Evolutionary conservation across 1,140 invertebrate species (phyloP), one percentile per base, ranked within the genome.

Genomic region (Drosophila hydei): DNA sequence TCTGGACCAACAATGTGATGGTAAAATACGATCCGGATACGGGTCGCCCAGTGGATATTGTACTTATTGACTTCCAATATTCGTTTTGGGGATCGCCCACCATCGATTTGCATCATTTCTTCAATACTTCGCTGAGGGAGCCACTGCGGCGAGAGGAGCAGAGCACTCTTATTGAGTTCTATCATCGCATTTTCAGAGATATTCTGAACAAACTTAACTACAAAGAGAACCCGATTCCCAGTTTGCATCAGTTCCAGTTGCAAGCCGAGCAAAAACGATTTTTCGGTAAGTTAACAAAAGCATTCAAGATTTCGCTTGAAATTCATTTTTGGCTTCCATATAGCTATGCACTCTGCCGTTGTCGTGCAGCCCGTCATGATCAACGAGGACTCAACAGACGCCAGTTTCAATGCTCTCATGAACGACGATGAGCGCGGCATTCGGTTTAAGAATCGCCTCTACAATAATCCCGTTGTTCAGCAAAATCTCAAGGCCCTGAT

Each of bases 1-100:
- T 92, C 3, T 95, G 94, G 94, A 91, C 93, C 0, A 95, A 95
- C 70, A 95, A 95, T 76, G 94, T 95, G 79, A 87, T 95, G 75
- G 94, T 95, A 74, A 92, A 92, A 51, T 95, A 95, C 69, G 90
- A 93, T 60, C 47, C 90, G 0, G 25, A 38, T n/a, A 90, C 77
- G 14, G 71, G 74, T 3, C 91, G 93, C 63, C 92, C 93, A 0
- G 75, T 92, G 27, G 92, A 93, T 40, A 92, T 94, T 2, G 92
- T 90, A 3, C 55, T 92, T 0, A 90, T 92, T 16, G 91, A 92
- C 58, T 92, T 91, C 47, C 91, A 92, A 36, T 91, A 90, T 27
- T 77, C 81, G 0, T 89, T 79, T 38, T 92, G 90, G 90, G 89
- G 83, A 1, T 91, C 91, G 1, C 90, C 91, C 7, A 73, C 87